Evolutionary conservation across 2,113 vertebrate genomes (phyloP).

Genomic region (Chionis minor): DNA sequence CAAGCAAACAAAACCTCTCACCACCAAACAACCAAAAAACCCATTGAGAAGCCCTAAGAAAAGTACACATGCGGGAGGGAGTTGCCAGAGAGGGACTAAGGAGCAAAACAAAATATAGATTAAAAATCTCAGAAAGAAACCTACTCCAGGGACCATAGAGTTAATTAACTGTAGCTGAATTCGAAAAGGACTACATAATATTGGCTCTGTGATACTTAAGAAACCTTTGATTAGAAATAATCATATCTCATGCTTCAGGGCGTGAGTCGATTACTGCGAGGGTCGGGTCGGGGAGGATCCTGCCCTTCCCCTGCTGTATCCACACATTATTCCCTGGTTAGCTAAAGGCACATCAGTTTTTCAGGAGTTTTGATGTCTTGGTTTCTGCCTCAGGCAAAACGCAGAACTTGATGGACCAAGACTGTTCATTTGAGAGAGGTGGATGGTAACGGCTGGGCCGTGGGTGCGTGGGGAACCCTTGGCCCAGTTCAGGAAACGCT

Average conservation of each 20-base stretch:
- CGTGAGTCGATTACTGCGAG: background rate
- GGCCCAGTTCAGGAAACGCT: fast-evolving
- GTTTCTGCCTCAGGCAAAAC: background rate
- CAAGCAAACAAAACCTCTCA: background rate
- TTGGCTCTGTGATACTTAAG: background rate
- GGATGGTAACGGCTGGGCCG: fast-evolving
- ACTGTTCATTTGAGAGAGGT: background rate
- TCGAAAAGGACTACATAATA: background rate
- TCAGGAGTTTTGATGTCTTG: background rate
- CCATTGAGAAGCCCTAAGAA: background rate
- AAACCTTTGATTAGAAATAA: background rate
- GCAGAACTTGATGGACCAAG: no score
- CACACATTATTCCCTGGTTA: background rate
- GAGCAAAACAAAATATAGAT: background rate
- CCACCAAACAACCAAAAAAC: background rate
- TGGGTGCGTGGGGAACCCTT: background rate
- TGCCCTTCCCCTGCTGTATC: background rate
- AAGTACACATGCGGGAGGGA: background rate
- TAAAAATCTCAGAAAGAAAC: background rate
- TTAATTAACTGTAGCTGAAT: background rate
- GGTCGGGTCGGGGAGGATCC: background rate
- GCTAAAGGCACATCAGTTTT: background rate
- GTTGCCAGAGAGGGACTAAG: background rate
- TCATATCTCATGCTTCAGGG: background rate
- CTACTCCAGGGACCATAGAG: background rate